Evolutionary conservation across 2,888 invertebrate genomes (phyloP).

Genomic region (Macrophya annulata): DNA sequence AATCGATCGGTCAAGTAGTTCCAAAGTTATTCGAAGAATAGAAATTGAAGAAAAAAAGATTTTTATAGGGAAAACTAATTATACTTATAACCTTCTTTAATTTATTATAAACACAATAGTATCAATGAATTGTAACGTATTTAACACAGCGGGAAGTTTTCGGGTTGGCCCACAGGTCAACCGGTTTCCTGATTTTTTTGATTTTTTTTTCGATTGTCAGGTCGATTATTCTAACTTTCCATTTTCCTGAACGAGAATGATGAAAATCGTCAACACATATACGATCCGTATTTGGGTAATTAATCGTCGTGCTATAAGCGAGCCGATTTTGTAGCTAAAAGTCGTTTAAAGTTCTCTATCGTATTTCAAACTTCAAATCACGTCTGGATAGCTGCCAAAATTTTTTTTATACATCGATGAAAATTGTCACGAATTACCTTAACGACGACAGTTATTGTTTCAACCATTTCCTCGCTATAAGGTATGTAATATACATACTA

Average conservation of each 20-base stretch:
- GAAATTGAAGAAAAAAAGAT: no score
- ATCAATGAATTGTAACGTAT: no score
- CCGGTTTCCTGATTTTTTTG: no score
- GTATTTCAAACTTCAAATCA: slow-evolving; percentile 27
- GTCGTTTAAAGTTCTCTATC: slow-evolving; percentile 24
- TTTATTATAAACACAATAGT: no score
- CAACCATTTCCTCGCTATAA: slow-evolving; percentile 5
- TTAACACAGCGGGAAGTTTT: no score
- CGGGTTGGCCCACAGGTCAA: no score
- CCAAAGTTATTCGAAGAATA: no score
- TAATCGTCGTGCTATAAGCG: neutral
- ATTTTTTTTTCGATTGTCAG: neutral
- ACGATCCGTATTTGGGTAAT: neutral
- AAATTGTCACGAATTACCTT: slow-evolving; percentile 35
- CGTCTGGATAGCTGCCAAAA: slow-evolving; percentile 13
- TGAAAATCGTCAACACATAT: neutral
- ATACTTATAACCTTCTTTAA: no score
- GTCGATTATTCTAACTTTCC: neutral
- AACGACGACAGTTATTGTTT: slow-evolving; percentile 34
- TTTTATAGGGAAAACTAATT: no score
- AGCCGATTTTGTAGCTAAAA: neutral
- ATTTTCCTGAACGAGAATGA: neutral
- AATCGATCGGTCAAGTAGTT: no score
- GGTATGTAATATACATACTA: neutral
- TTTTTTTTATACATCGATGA: slow-evolving; percentile 1